phyloP scores from a whole-genome alignment of 2,797 vertebrate genomes.

The Harpagifer antarcticus region DNA sequence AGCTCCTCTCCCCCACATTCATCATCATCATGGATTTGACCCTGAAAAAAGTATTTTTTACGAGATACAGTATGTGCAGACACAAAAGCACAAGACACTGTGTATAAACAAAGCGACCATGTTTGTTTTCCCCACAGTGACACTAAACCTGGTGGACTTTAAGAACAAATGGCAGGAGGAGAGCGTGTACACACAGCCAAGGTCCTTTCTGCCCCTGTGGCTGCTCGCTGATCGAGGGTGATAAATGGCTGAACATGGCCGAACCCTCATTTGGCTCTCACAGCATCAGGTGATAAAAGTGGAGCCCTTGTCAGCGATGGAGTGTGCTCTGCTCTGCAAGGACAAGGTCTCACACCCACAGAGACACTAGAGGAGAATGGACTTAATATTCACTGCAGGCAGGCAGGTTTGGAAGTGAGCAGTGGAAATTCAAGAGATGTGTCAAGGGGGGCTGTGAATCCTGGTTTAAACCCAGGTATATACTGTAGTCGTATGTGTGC shows the following conservation, averaged over 20 bases:
- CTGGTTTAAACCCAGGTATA: conserved; percentile 8
- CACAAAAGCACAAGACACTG: conserved; percentile 6
- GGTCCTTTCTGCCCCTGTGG: conserved; percentile 80
- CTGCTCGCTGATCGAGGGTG: conserved; percentile 73
- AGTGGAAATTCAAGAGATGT: conserved; percentile 41
- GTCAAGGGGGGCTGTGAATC: conserved; percentile 30
- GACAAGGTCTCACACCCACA: conserved; percentile 78
- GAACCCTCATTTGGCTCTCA: conserved; percentile 79
- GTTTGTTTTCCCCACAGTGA: conserved; percentile 65
- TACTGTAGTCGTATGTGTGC: conserved; percentile 5
- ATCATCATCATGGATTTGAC: conserved; percentile 54
- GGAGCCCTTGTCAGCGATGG: conserved; percentile 75
- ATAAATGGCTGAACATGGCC: conserved; percentile 80
- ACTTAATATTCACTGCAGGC: conserved; percentile 75
- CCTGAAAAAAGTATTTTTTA: conserved; percentile 37
- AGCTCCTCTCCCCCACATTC: conserved; percentile 46
- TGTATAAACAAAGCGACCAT: conserved; percentile 54
- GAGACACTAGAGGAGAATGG: conserved; percentile 56
- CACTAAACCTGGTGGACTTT: conserved; percentile 66
- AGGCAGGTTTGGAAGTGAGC: conserved; percentile 36
- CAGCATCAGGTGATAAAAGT: conserved; percentile 82
- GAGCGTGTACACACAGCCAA: conserved; percentile 63
- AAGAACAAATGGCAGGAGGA: conserved; percentile 75
- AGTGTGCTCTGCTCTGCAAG: conserved; percentile 75
- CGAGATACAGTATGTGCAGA: conserved; percentile 7